A percentile compares a stretch with the other conserved stretches of the same genome.
Evolutionary conservation across 2,888 invertebrate species (phyloP).

Genomic region (Lochmaea crataegi): DNA sequence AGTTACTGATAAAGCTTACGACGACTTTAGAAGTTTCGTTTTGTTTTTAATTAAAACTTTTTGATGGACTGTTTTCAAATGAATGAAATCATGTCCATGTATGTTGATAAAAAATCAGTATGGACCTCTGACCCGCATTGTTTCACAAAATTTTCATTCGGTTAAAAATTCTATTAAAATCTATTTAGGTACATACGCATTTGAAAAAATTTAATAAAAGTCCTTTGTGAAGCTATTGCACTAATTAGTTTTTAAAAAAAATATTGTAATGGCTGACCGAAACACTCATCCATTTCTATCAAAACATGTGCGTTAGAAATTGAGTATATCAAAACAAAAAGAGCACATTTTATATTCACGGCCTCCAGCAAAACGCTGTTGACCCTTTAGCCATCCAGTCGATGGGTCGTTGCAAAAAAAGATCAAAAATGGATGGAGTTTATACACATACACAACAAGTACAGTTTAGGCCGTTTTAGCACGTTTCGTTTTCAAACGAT

Average conservation of each 20-base stretch:
- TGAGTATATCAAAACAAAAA: constrained; percentile 12
- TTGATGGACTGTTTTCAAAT: too few species aligned
- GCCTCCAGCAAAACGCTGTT: neutral
- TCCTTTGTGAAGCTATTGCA: neutral
- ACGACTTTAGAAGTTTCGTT: neutral
- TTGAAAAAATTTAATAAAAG: too few species aligned
- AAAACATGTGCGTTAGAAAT: neutral
- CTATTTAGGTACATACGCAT: too few species aligned
- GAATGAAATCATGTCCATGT: too few species aligned
- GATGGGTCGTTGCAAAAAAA: constrained; percentile 16
- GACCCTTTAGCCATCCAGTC: constrained; percentile 10
- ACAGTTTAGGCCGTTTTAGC: constrained; percentile 12
- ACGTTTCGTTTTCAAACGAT: constrained; percentile 7
- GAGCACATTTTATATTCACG: constrained; percentile 15
- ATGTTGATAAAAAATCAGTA: too few species aligned
- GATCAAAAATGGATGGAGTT: constrained; percentile 4
- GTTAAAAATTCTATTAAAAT: too few species aligned
- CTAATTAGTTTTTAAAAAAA: neutral
- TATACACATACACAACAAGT: constrained; percentile 12
- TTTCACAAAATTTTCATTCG: too few species aligned
- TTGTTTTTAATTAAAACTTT: too few species aligned
- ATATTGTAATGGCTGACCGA: neutral
- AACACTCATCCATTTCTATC: neutral
- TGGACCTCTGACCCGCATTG: too few species aligned
- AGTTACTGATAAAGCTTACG: neutral